Percentiles rank a stretch among this genome's conserved stretches.
These are phyloP conservation scores for Drosophila pseudotalamancana DNA, from an alignment of 2,888 invertebrate species.

Conservation along the genomic window DNA sequence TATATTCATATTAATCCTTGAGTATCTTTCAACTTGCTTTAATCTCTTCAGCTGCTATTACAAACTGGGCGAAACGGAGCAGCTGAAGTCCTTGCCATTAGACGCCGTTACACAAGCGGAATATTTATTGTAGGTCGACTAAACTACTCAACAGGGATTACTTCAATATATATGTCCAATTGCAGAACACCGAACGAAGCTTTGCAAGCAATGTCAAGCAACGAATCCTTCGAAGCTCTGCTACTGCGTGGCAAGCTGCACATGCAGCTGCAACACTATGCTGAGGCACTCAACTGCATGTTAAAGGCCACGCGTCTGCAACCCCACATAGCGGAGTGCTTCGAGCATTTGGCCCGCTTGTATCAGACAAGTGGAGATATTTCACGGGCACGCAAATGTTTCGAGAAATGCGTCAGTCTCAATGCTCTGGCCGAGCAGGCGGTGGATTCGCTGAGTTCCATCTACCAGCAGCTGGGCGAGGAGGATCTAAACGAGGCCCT, in stretches of 20 bases:
- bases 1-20: background rate
- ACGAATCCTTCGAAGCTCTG: conserved; percentile 71
- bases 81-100: conserved; percentile 55
- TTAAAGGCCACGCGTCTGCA: conserved; percentile 90
- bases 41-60: conserved; percentile 68
- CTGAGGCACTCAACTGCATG: conserved; percentile 87
- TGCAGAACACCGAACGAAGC: conserved; percentile 85
- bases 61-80: conserved; percentile 59
- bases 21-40: background rate
- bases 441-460: conserved; percentile 90
- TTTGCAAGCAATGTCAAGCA: conserved; percentile 81
- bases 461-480: conserved; percentile 89
- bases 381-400: conserved; percentile 92
- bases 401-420: conserved; percentile 92
- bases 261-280: conserved; percentile 85
- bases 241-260: conserved; percentile 77
- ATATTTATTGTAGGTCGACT: conserved; percentile 69
- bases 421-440: conserved; percentile 88
- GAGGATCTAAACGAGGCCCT: conserved; percentile 83
- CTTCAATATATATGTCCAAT: background rate
- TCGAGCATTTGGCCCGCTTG: conserved; percentile 90
- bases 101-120: conserved; percentile 64
- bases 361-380: conserved; percentile 88
- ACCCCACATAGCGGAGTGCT: conserved; percentile 90
- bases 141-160: background rate